These are phyloP conservation scores for Ophion ellenae DNA, from an alignment of 2,888 invertebrate species.

Conservation along the genomic window DNA sequence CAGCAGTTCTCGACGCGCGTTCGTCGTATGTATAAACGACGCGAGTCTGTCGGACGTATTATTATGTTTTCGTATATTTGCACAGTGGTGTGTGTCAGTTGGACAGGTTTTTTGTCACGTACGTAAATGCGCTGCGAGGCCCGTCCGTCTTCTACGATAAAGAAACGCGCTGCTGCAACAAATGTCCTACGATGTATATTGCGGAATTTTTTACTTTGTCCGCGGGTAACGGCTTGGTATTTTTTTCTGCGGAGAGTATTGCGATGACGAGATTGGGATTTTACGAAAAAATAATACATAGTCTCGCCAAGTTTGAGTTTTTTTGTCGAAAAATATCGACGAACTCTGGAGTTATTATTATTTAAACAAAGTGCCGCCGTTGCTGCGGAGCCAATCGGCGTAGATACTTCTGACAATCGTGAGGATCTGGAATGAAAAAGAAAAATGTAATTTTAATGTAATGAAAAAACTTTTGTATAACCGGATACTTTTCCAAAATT, in stretches of 20 bases:
- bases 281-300: too few relatives aligned
- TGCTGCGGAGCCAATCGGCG: too few relatives aligned
- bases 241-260: neutral
- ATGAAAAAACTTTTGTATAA: too few relatives aligned
- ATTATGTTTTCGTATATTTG: constrained; percentile 6
- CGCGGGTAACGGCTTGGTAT: neutral
- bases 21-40: neutral
- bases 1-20: constrained; percentile 35
- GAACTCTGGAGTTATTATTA: too few relatives aligned
- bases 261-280: too few relatives aligned
- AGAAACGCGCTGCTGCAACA: neutral
- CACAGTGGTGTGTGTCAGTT: constrained; percentile 24
- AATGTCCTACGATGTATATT: neutral
- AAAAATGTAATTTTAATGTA: too few relatives aligned
- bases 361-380: too few relatives aligned
- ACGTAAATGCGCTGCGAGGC: constrained; percentile 4
- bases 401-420: too few relatives aligned
- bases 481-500: too few relatives aligned
- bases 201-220: neutral
- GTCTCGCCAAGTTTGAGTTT: too few relatives aligned
- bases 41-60: constrained; percentile 3
- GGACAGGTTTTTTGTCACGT: constrained; percentile 19
- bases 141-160: neutral
- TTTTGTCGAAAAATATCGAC: too few relatives aligned
- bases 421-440: too few relatives aligned